A percentile compares a stretch with the other conserved stretches of the same genome.
phyloP scores from a whole-genome alignment of 2,888 invertebrate genomes.

The Dendrolimus houi region DNA sequence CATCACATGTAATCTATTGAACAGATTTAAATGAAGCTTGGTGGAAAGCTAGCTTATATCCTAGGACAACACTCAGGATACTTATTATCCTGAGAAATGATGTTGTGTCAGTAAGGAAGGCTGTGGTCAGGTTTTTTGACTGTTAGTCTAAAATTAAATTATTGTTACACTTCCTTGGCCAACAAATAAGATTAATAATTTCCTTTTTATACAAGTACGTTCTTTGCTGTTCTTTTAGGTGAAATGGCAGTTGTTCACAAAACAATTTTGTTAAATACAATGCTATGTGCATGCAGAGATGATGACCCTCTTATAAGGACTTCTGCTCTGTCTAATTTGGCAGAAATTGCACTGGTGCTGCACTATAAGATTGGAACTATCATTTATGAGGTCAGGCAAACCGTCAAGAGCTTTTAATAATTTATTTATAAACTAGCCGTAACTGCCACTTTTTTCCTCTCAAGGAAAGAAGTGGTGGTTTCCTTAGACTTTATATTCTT shows the following conservation, averaged over 20 bases:
- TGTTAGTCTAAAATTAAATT: neutral
- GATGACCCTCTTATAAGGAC: slow-evolving; percentile 84
- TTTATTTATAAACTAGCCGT: too few species aligned
- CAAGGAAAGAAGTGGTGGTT: too few species aligned
- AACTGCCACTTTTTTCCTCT: too few species aligned
- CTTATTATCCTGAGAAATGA: too few species aligned
- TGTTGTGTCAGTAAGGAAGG: neutral
- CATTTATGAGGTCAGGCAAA: slow-evolving; percentile 79
- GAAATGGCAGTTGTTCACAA: slow-evolving; percentile 83
- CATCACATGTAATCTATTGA: too few species aligned
- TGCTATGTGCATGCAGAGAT: slow-evolving; percentile 82
- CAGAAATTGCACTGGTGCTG: slow-evolving; percentile 85
- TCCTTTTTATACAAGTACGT: too few species aligned
- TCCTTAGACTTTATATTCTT: too few species aligned
- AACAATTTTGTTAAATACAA: slow-evolving; percentile 81
- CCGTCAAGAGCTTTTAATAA: too few species aligned
- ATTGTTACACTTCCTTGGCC: neutral
- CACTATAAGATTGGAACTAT: slow-evolving; percentile 84
- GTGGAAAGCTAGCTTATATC: too few species aligned
- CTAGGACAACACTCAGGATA: too few species aligned
- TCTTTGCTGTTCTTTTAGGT: slow-evolving; percentile 62
- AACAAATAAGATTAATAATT: too few species aligned
- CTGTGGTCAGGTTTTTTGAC: neutral
- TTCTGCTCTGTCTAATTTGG: slow-evolving; percentile 89
- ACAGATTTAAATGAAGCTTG: too few species aligned